These are phyloP conservation scores for Pocillopora grandis DNA, from an alignment of 92 coral and sea anemone genomes.

Conservation along the genomic window DNA sequence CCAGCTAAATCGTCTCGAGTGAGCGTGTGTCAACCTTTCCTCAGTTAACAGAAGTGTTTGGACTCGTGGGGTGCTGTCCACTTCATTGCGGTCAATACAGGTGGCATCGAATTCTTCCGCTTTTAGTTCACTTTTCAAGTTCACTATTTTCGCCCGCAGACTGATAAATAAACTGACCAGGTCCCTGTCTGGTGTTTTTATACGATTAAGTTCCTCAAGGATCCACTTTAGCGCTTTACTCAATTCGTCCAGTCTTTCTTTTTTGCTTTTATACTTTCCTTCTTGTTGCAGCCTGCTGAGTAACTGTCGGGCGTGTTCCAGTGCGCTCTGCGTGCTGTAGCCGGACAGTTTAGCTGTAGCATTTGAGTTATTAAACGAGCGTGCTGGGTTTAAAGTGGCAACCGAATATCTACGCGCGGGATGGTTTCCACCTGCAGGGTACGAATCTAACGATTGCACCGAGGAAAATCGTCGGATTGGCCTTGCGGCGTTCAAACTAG, in stretches of 20 bases:
- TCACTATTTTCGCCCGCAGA: conserved; percentile 81
- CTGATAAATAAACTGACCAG: conserved; percentile 82
- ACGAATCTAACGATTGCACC: neutral
- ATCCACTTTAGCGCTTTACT: conserved; percentile 88
- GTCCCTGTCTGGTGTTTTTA: conserved; percentile 79
- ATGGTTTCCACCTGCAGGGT: neutral
- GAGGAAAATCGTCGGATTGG: conserved; percentile 10
- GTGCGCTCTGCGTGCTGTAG: conserved; percentile 84
- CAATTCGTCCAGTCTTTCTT: conserved; percentile 77
- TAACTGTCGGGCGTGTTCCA: conserved; percentile 75
- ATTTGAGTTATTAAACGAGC: conserved; percentile 5
- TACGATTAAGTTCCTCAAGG: conserved; percentile 82
- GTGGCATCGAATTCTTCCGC: conserved; percentile 67
- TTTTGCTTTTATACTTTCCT: conserved; percentile 76
- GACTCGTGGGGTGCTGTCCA: conserved; percentile 6
- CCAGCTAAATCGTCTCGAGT: conserved; percentile 76
- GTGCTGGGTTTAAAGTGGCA: conserved; percentile 41
- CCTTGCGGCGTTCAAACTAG: conserved; percentile 8
- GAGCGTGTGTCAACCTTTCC: conserved; percentile 14
- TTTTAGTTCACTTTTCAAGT: conserved; percentile 71
- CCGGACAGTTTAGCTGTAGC: conserved; percentile 67
- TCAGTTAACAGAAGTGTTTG: conserved; percentile 28
- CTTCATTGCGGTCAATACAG: conserved; percentile 33
- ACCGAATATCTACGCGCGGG: conserved; percentile 55
- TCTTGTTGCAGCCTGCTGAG: conserved; percentile 72